Percentiles rank a stretch among this genome's conserved stretches.
Conservation (phyloP, 2,113 vertebrate species). For the Parotia lawesii region DNA sequence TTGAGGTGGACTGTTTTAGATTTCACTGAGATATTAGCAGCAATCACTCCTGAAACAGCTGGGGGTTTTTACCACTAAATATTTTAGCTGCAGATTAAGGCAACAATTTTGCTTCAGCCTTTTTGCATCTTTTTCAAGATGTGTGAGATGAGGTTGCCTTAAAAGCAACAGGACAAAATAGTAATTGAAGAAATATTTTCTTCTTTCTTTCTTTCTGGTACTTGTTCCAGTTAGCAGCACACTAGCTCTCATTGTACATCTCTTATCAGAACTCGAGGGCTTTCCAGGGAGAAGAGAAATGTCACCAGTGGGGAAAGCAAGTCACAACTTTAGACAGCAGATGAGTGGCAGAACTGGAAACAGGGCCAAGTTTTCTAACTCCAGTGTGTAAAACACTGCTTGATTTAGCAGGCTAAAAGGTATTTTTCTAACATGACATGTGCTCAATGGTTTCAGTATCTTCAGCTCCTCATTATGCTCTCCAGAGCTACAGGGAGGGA, state of each 20-base stretch:
- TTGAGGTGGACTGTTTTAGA: neutral
- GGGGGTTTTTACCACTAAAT: accelerated
- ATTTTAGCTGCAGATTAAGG: constrained; percentile 1
- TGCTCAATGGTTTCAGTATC: neutral
- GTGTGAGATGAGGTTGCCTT: neutral
- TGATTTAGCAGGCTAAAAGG: neutral
- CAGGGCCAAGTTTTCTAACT: neutral
- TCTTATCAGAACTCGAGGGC: neutral
- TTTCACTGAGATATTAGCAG: neutral
- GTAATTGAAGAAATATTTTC: neutral
- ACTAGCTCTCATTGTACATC: neutral
- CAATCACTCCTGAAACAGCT: neutral
- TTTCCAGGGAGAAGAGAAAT: neutral
- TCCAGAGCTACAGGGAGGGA: neutral
- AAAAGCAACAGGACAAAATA: neutral
- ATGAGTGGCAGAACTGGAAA: neutral
- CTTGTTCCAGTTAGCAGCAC: neutral
- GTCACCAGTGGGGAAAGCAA: neutral
- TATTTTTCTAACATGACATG: neutral
- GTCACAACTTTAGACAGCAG: neutral
- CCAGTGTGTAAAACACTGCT: neutral
- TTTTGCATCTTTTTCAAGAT: neutral
- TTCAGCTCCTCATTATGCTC: neutral
- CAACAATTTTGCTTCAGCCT: neutral
- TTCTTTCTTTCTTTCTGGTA: neutral